Evolutionary conservation across 2,797 vertebrate genomes (phyloP).

Genomic region (Anabas testudineus): DNA sequence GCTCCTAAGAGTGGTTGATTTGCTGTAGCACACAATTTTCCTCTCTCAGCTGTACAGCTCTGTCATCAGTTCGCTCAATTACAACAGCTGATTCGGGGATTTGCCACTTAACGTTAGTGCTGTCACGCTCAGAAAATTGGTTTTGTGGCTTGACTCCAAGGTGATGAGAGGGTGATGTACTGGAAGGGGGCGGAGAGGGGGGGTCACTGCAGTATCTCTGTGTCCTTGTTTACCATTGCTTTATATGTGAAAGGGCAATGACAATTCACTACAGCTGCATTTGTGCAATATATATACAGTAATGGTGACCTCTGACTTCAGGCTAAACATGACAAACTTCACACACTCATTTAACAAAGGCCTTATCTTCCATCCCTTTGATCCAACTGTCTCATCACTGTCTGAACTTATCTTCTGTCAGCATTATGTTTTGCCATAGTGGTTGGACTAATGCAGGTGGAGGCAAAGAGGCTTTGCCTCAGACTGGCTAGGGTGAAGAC

Average conservation of each 20-base stretch:
- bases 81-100: conserved; percentile 27
- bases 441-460: not conserved
- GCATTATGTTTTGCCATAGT: not conserved
- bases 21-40: not conserved
- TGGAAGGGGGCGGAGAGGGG: not conserved
- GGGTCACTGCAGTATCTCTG: not conserved
- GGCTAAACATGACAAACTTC: not conserved
- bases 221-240: conserved; percentile 1
- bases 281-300: not conserved
- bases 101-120: conserved; percentile 13
- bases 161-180: not conserved
- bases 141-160: conserved; percentile 28
- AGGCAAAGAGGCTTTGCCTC: not conserved
- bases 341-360: not conserved
- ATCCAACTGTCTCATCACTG: too few species aligned
- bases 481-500: not conserved
- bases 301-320: not conserved
- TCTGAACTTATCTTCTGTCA: not conserved
- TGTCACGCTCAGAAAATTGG: conserved; percentile 4
- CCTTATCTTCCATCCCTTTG: not conserved
- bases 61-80: conserved; percentile 28
- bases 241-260: not conserved
- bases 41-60: not conserved
- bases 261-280: conserved; percentile 14
- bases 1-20: not conserved